Evolutionary conservation across 2,888 invertebrate species (phyloP), one percentile per base, ranked within the genome.

Genomic region (Eurytoma adleriae): DNA sequence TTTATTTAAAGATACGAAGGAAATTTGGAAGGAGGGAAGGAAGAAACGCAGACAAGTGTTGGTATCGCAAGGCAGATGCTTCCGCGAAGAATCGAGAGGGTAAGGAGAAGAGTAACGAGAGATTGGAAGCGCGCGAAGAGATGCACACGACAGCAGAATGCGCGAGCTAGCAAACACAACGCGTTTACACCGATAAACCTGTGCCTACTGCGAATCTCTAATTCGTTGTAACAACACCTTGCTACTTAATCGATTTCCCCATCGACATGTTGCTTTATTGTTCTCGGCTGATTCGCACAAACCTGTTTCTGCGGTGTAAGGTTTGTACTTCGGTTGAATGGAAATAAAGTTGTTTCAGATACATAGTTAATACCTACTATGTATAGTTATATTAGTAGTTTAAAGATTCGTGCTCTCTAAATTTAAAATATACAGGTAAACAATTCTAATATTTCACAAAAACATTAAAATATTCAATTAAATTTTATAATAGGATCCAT

Each of bases 21-120:
- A n/a, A n/a, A n/a, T 48, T 13, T 14, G 18, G 50, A 66, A 66
- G 50, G 30, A 30, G 30, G 4, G 2, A 30, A 30, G 30, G 4
- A 30, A 30, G 2, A 54, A 56, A 69, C 27, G 54, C 0, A 10
- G 54, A 27, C 7, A 61, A 13, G 30, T 0, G 61, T 71, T 54
- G 75, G 72, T 83, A 86, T 86, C 81, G 85, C 85, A 85, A 86
- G 86, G 86, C 84, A 79, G 85, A 85, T 82, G 84, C 83, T 88
- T 87, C 87, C 82, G 57, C 83, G 87, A 88, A 88, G 83, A 76
- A 75, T 72, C 59, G 4, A 16, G 5, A 10, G 14, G 10, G 56
- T 64, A 62, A 54, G 16, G 40, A 5, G 14, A 12, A 64, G 30
- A 3, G 64, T 64, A 64, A 64, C 30, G 30, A 64, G 64, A 64